Evolutionary conservation across 2,113 vertebrate genomes (phyloP).

Genomic region (human (Homo sapiens)): DNA sequence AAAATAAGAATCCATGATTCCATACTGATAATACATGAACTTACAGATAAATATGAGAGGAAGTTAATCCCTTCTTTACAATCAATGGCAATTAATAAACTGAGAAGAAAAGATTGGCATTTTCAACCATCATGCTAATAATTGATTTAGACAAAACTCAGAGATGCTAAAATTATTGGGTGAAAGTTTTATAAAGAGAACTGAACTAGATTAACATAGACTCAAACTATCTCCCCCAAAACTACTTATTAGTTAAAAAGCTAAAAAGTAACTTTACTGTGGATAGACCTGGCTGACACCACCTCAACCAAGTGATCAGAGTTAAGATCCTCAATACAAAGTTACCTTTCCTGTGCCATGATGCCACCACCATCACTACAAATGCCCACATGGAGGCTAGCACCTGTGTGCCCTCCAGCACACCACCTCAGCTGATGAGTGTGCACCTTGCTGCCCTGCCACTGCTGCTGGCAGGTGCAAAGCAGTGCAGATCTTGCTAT

Average conservation of each 20-base stretch:
- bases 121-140: neutral
- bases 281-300: neutral
- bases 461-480: no score
- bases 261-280: neutral
- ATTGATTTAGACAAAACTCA: neutral
- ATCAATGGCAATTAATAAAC: neutral
- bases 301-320: neutral
- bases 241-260: neutral
- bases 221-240: neutral
- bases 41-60: neutral
- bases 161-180: neutral
- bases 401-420: no score
- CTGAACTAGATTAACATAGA: neutral
- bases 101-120: neutral
- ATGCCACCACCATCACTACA: no score
- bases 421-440: no score
- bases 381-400: no score
- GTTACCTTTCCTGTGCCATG: neutral
- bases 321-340: neutral
- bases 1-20: neutral
- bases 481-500: no score
- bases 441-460: no score
- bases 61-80: neutral
- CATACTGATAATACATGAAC: neutral
- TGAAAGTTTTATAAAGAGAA: neutral